A percentile compares a stretch with the other conserved stretches of the same genome.
Evolutionary conservation across 2,888 invertebrate genomes (phyloP).

Genomic region (Hydropsyche betteni): DNA sequence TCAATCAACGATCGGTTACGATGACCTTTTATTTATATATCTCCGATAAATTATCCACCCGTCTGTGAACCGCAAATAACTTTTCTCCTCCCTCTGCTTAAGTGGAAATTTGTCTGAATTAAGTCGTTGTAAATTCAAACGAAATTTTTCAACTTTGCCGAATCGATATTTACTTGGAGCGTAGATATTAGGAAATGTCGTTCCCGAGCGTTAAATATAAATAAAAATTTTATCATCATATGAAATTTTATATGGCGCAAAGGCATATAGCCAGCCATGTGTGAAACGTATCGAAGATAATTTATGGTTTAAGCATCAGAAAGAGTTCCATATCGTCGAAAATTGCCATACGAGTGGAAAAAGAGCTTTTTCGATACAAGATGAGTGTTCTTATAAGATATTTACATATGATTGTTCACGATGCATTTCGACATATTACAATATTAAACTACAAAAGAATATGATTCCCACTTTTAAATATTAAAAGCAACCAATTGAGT

Average conservation of each 20-base stretch:
- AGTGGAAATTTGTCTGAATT: too few relatives aligned
- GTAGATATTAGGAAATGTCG: too few relatives aligned
- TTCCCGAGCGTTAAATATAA: too few relatives aligned
- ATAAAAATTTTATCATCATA: too few relatives aligned
- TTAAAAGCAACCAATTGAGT: too few relatives aligned
- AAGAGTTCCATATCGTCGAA: constrained; percentile 20
- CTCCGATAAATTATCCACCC: neutral
- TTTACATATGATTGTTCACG: neutral
- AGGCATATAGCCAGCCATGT: neutral
- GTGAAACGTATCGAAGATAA: constrained; percentile 21
- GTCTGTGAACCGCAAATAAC: constrained; percentile 8
- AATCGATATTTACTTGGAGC: too few relatives aligned
- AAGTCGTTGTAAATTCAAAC: too few relatives aligned
- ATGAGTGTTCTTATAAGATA: constrained; percentile 26
- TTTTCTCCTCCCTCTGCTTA: constrained; percentile 10
- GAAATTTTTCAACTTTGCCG: too few relatives aligned
- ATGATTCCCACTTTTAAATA: too few relatives aligned
- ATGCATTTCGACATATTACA: neutral
- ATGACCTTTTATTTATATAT: constrained; percentile 25
- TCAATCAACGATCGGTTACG: constrained; percentile 10
- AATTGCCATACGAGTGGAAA: constrained; percentile 27
- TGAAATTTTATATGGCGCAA: too few relatives aligned
- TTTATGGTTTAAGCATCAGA: constrained; percentile 22
- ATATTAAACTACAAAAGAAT: too few relatives aligned
- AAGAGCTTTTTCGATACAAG: neutral